Conservation (phyloP, 2,888 invertebrate genomes). For the Tetranychus piercei region DNA sequence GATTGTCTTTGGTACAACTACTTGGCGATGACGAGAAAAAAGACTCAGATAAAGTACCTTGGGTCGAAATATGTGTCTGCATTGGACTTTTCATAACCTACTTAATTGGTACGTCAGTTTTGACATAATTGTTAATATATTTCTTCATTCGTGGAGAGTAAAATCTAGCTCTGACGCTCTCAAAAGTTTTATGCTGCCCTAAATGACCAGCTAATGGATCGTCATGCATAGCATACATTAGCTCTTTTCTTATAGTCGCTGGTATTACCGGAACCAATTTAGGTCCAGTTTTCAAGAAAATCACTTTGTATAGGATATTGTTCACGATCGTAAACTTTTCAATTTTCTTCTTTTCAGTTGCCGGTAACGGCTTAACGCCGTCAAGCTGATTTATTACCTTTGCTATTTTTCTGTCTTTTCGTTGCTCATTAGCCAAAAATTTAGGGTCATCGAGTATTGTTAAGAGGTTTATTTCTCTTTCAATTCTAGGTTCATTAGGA, state of each 20-base stretch:
- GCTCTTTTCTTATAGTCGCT: slow-evolving; percentile 14
- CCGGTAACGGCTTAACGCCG: background rate
- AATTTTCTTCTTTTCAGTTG: background rate
- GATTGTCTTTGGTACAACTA: too few species aligned
- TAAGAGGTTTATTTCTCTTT: too few species aligned
- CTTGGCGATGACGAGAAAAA: background rate
- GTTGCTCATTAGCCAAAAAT: background rate
- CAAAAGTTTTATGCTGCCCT: slow-evolving; percentile 14
- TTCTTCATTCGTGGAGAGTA: slow-evolving; percentile 12
- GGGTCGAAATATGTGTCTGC: slow-evolving; percentile 53
- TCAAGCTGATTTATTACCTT: background rate
- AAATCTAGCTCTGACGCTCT: slow-evolving; percentile 10
- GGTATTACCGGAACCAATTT: slow-evolving; percentile 20
- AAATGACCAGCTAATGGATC: slow-evolving; percentile 19
- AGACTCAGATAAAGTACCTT: slow-evolving; percentile 41
- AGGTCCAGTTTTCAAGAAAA: background rate
- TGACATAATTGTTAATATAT: slow-evolving; percentile 15
- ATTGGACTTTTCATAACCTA: too few species aligned
- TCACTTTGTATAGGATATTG: background rate
- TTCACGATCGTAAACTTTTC: background rate
- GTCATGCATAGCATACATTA: slow-evolving; percentile 24
- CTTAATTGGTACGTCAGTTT: too few species aligned
- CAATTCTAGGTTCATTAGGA: background rate
- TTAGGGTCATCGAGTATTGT: too few species aligned
- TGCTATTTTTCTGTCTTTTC: background rate